Evolutionary conservation across 2,888 invertebrate species (phyloP), one percentile per base, ranked within the genome.

Genomic region (Diplazon laetatorius): DNA sequence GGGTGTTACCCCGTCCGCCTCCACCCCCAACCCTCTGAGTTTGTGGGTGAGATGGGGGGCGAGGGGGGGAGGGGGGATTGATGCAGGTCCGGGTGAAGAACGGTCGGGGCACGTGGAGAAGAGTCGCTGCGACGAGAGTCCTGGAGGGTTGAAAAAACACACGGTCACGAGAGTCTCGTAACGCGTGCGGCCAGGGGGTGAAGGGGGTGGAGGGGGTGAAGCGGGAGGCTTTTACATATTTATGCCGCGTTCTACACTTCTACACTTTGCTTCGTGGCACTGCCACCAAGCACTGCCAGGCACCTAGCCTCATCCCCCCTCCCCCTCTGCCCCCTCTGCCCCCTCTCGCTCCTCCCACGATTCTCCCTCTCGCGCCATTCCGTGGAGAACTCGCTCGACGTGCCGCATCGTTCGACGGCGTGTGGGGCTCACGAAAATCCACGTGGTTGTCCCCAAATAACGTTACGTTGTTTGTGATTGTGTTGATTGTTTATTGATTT

Each of bases 161-260:
- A 52, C 52, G 50, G 48, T 55, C 52, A 39, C 66, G 16, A 18
- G 46, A 42, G 8, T 16, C 44, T 35, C 30, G 6, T 6, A 10
- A 12, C 25, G 55, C 16, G 30, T 22, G 12, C 16, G n/a, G 48
- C 14, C 55, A 30, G 39, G 55, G 10, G 25, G 62, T 16, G 55
- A 62, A 62, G 42, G 62, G 76, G 57, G 72, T 59, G 37, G 65
- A 60, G 52, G 59, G 44, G 80, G 78, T 81, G 37, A 8, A 8
- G 37, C 37, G 4, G 82, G 81, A 80, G 82, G 88, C 89, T 89
- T 90, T 90, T 90, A 90, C 90, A 90, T 90, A 90, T 90, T 90
- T 90, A 90, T 90, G 89, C 87, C 90, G 87, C 89, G 90, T 90
- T 86, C 87, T 85, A 84, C 82, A 82, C 87, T 69, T 77, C 76